Percentiles rank a stretch among this genome's conserved stretches.
phyloP scores from a whole-genome alignment of 2,797 vertebrate species.

The Alcedo quadribrachys region DNA sequence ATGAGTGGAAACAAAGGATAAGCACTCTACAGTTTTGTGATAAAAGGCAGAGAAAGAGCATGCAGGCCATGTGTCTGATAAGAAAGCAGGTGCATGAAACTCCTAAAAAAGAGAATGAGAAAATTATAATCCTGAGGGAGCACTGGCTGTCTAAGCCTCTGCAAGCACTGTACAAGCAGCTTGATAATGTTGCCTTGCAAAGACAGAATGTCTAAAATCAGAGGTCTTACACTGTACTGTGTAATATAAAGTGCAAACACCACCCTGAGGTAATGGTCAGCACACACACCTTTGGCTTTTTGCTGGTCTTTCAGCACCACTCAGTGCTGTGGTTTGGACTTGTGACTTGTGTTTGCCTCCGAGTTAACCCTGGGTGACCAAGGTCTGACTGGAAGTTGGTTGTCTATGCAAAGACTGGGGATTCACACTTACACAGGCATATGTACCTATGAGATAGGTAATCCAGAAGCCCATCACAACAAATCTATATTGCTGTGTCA shows the following conservation, averaged over 20 bases:
- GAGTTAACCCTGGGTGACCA: not conserved
- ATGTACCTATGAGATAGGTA: not conserved
- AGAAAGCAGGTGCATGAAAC: not conserved
- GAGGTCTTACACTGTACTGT: not conserved
- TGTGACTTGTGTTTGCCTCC: not conserved
- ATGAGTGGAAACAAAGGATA: not conserved
- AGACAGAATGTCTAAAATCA: not conserved
- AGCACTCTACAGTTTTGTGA: not conserved
- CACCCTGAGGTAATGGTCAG: not conserved
- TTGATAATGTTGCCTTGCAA: fast-evolving
- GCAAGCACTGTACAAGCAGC: not conserved
- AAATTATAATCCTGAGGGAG: not conserved
- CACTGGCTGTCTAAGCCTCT: not conserved
- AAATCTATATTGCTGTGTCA: not conserved
- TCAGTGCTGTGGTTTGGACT: not conserved
- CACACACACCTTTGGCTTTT: not conserved
- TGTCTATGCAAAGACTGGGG: not conserved
- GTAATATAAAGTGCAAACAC: not conserved
- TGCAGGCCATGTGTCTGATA: not conserved
- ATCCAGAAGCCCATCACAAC: not conserved
- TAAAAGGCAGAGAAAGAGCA: not conserved
- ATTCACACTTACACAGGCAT: not conserved
- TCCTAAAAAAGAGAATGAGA: not conserved
- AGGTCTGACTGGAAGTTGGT: not conserved
- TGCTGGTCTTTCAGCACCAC: not conserved